phyloP scores from a whole-genome alignment of 2,888 invertebrate species.

The Meandrusa payeni region DNA sequence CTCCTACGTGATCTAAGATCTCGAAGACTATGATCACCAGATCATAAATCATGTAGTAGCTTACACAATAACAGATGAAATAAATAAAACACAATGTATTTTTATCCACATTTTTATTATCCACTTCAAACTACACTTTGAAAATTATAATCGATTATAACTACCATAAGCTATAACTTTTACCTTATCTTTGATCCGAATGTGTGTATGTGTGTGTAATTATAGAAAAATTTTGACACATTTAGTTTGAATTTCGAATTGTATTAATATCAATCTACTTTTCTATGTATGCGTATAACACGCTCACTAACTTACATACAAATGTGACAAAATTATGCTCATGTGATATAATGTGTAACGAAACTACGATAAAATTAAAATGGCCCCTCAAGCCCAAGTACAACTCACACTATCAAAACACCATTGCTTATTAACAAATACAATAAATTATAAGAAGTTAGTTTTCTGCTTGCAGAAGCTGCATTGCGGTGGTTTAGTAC shows the following conservation, averaged over 20 bases:
- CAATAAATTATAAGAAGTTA: constrained; percentile 59
- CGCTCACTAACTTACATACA: constrained; percentile 51
- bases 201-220: constrained; percentile 55
- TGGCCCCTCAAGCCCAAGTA: no score
- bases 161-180: constrained; percentile 77
- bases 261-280: constrained; percentile 52
- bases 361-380: no score
- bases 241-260: constrained; percentile 61
- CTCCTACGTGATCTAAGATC: no score
- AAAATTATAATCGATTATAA: constrained; percentile 78
- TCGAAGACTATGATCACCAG: no score
- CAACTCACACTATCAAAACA: not conserved
- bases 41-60: no score
- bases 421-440: constrained; percentile 44
- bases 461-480: constrained; percentile 73
- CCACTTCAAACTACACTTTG: constrained; percentile 79
- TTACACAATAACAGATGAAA: no score
- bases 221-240: constrained; percentile 74
- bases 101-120: constrained; percentile 71
- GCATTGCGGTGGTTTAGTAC: constrained; percentile 70
- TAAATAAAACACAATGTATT: constrained; percentile 24
- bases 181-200: constrained; percentile 65
- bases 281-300: constrained; percentile 67
- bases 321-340: constrained; percentile 19
- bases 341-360: constrained; percentile 21